Base-by-base conservation (phyloP, 2,888 invertebrate genomes). In the Salticus scenicus region DNA sequence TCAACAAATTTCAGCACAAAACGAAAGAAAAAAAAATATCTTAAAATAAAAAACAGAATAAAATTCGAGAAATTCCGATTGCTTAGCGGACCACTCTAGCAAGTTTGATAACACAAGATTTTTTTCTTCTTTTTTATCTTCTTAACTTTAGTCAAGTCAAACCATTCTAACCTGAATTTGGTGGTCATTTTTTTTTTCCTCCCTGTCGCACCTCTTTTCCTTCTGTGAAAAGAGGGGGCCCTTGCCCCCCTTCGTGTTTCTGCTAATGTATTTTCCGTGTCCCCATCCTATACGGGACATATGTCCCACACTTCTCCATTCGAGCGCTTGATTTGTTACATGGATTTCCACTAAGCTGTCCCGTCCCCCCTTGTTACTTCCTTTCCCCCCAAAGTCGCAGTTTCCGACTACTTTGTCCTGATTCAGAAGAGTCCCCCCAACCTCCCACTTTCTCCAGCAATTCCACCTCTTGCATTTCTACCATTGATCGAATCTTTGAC, bases 251-350 rank as follows among this genome's bases (percentile, higher is more conserved):
- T 69, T 72, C 72, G 80, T 86, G 76, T 76, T 80, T 42, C 80
- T 86, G 72, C 86, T 86, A 86, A 86, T 86, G 86, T 81, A 76
- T 81, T 86, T 86, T 86, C 80, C 86, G 79, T 86, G 86, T 86
- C 72, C 72, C 31, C 71, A 75, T 80, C 71, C 79, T 69, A 51
- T 20, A 30, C 67, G 42, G 51, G 75, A 86, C 86, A 81, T 37
- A 67, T 80, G 76, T 76, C 73, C 28, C 51, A 30, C 71, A 73
- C 31, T 77, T 47, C 74, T 33, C 63, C 73, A 51, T 27, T 31
- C 47, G 73, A 67, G 73, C 78, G 78, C 70, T 37, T 85, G 84
- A 85, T 85, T 85, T 69, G 84, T 69, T 70, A 85, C 84, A 85
- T 41, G 84, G 74, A 79, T 85, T 85, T 85, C 78, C 84, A 85